Conservation (phyloP, 1,140 invertebrate genomes). For the Drosophila persimilis region DNA sequence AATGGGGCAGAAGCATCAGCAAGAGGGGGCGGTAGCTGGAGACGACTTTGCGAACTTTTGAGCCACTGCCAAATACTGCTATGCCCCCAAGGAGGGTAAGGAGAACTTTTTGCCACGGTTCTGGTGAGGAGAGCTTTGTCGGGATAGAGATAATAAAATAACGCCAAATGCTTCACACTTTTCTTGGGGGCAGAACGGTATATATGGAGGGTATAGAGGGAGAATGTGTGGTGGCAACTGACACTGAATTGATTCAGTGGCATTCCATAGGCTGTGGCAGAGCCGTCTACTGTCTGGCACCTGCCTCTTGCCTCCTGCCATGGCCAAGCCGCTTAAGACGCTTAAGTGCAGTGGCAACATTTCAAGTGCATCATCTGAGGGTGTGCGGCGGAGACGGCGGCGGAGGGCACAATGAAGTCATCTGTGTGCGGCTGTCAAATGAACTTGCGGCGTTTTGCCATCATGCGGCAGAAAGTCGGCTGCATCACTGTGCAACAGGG, state of each 20-base stretch:
- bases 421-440: too few species aligned
- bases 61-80: conserved; percentile 20
- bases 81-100: neutral
- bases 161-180: conserved; percentile 26
- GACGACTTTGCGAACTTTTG: conserved; percentile 17
- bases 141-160: conserved; percentile 28
- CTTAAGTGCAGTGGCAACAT: conserved; percentile 30
- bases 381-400: neutral
- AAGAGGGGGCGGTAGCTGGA: neutral
- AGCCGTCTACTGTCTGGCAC: too few species aligned
- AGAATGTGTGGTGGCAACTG: neutral
- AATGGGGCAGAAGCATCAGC: neutral
- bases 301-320: neutral
- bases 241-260: conserved; percentile 23
- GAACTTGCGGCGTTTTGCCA: too few species aligned
- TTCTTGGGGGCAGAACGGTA: too few species aligned
- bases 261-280: conserved; percentile 17
- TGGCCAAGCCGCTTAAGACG: conserved; percentile 32
- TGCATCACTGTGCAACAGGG: too few species aligned
- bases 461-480: too few species aligned
- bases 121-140: neutral
- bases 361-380: conserved; percentile 17
- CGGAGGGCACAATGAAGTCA: too few species aligned
- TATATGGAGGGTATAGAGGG: too few species aligned
- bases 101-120: neutral